These are phyloP conservation scores for Mythimna lalbum DNA, from an alignment of 2,888 invertebrate species.

Conservation along the genomic window DNA sequence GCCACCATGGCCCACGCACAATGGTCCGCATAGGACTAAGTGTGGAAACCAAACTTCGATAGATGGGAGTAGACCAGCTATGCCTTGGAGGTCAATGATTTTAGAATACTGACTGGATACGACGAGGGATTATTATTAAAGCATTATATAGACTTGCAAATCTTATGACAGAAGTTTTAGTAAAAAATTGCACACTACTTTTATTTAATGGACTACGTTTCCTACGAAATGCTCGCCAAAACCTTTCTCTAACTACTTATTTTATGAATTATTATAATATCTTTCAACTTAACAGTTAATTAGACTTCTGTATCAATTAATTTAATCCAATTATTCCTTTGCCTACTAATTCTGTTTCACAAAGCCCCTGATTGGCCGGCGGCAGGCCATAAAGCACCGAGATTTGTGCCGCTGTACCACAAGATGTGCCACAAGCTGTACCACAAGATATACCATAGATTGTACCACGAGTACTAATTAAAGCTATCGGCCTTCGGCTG, in stretches of 20 bases:
- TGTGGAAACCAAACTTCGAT: no score
- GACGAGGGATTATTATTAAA: no score
- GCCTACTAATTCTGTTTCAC: neutral
- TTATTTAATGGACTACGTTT: no score
- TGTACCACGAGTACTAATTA: slow-evolving; percentile 38
- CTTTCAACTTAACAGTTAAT: neutral
- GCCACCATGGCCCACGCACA: no score
- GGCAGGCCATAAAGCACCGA: slow-evolving; percentile 20
- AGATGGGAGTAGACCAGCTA: neutral
- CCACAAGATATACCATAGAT: neutral
- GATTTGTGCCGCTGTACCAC: slow-evolving; percentile 12
- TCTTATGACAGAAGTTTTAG: no score
- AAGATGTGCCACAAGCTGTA: neutral
- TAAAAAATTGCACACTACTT: no score
- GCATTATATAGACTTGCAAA: no score
- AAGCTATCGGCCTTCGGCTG: slow-evolving; percentile 37
- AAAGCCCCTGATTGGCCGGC: neutral
- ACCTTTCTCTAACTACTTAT: no score
- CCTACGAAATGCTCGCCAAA: no score
- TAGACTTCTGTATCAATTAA: neutral
- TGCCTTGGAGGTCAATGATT: no score
- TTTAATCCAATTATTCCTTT: slow-evolving; percentile 10
- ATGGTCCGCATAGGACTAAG: no score
- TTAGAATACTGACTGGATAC: no score
- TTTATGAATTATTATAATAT: neutral